phyloP scores from a whole-genome alignment of 1,140 invertebrate species.

The Dendrolimus kikuchii region DNA sequence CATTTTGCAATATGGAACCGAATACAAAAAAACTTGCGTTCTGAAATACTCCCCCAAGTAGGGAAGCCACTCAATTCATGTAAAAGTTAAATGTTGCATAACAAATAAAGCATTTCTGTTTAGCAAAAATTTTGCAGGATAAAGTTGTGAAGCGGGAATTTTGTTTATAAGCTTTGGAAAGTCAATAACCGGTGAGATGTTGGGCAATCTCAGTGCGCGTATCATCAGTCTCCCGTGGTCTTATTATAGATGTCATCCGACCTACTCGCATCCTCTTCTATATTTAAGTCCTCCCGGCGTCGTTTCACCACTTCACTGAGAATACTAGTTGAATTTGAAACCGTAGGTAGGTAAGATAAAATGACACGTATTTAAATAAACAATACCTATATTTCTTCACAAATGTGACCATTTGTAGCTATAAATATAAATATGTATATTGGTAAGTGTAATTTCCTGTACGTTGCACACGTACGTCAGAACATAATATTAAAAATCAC shows the following conservation, averaged over 20 bases:
- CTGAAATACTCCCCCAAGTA: neutral
- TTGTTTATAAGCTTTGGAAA: slow-evolving; percentile 13
- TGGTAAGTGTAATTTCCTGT: neutral
- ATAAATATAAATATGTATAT: slow-evolving; percentile 5
- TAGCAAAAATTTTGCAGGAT: no score
- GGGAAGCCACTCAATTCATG: neutral
- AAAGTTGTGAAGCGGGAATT: no score
- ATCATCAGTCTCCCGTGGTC: slow-evolving; percentile 56
- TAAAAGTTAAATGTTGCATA: slow-evolving; percentile 10
- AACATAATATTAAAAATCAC: neutral
- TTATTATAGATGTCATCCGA: slow-evolving; percentile 71
- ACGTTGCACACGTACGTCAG: no score
- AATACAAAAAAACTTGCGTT: no score
- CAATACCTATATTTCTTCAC: no score
- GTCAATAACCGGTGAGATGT: slow-evolving; percentile 63
- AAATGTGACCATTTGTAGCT: neutral
- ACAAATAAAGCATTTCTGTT: no score
- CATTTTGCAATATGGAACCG: no score
- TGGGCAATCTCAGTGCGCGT: slow-evolving; percentile 50
- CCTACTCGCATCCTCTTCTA: slow-evolving; percentile 65
- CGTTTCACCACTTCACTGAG: slow-evolving; percentile 29
- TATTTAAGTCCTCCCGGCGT: slow-evolving; percentile 56
- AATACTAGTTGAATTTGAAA: slow-evolving; percentile 21
- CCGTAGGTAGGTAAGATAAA: slow-evolving; percentile 8
- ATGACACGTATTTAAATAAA: neutral